Percentiles rank a stretch among this genome's conserved stretches.
These are phyloP conservation scores for Erebia ligea DNA, from an alignment of 2,888 invertebrate species.

Conservation along the genomic window DNA sequence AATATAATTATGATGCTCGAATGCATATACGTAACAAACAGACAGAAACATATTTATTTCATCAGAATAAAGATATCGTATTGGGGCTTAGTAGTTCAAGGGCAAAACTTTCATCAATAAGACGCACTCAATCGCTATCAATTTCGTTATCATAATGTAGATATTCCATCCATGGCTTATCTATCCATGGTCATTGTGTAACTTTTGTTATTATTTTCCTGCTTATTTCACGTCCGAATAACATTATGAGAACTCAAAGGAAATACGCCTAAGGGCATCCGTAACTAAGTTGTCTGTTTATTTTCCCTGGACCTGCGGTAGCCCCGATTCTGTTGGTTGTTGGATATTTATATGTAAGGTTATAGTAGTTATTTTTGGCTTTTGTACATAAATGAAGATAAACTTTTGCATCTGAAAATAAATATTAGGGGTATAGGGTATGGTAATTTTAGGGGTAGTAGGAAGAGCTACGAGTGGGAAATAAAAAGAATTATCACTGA, in stretches of 20 bases:
- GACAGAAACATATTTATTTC: too few relatives aligned
- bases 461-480: too few relatives aligned
- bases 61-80: too few relatives aligned
- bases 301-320: constrained; percentile 12
- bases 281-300: constrained; percentile 19
- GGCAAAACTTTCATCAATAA: constrained; percentile 1
- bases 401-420: not conserved
- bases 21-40: too few relatives aligned
- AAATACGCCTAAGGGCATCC: constrained; percentile 10
- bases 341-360: constrained; percentile 10
- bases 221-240: constrained; percentile 19
- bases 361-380: not conserved
- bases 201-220: constrained; percentile 15
- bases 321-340: constrained; percentile 17
- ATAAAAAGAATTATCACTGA: too few relatives aligned
- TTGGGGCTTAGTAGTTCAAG: not conserved
- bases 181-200: not conserved
- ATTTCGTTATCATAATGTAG: not conserved
- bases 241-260: constrained; percentile 19
- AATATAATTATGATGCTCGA: too few relatives aligned
- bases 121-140: not conserved
- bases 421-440: not conserved
- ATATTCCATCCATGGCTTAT: not conserved
- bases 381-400: constrained; percentile 5
- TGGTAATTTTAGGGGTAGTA: not conserved